Conservation (phyloP, 2,113 vertebrate genomes). For the Sigmodon hispidus region DNA sequence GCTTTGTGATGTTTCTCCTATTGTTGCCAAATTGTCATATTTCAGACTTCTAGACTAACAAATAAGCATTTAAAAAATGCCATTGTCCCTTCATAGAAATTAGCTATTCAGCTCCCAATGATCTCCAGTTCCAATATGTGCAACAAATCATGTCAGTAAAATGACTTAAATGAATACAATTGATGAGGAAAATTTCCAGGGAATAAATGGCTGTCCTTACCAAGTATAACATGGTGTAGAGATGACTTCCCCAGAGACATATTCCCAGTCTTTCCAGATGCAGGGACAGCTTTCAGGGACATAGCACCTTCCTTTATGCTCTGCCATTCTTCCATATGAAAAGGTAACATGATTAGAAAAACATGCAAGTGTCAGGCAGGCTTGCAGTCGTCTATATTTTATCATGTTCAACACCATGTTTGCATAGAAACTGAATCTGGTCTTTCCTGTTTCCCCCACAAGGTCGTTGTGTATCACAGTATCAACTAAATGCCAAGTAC, state of each 20-base stretch:
- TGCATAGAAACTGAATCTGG: not conserved
- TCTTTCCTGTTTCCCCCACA: not conserved
- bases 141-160: not conserved
- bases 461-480: not conserved
- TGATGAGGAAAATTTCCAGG: not conserved
- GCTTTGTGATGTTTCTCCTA: not conserved
- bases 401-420: not conserved
- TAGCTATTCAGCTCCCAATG: not conserved
- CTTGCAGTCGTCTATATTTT: not conserved
- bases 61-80: not conserved
- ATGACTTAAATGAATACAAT: not conserved
- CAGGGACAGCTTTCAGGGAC: constrained; percentile 97
- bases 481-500: not conserved
- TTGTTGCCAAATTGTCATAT: not conserved
- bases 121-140: not conserved
- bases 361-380: not conserved
- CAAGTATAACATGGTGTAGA: constrained; percentile 96
- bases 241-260: constrained; percentile 95
- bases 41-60: constrained; percentile 5
- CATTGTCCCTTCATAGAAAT: fast-evolving
- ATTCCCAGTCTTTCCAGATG: constrained; percentile 96
- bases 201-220: constrained; percentile 81
- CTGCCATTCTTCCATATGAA: constrained; percentile 90
- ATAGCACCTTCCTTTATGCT: constrained; percentile 95
- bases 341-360: constrained; percentile 39